Conservation (phyloP, 2,113 vertebrate species). For the Machaerirhynchus nigripectus region DNA sequence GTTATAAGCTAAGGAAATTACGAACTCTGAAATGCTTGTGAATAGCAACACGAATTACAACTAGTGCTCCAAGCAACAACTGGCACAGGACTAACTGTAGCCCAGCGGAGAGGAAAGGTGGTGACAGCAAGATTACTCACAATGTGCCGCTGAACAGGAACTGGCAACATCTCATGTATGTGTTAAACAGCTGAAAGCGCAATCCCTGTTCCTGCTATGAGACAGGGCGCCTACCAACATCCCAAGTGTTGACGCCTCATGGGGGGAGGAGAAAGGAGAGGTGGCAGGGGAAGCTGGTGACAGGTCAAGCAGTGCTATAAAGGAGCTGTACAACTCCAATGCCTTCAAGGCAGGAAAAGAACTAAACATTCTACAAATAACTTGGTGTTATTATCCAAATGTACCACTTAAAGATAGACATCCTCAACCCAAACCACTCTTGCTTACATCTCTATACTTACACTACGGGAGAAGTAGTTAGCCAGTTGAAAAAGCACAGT, state of each 20-base stretch:
- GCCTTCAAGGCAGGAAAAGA: not conserved
- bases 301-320: not conserved
- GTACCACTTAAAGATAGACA: not conserved
- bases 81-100: not conserved
- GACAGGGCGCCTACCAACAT: not conserved
- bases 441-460: not conserved
- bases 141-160: not conserved
- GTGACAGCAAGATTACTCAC: not conserved
- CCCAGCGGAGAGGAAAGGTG: accelerated
- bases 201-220: not conserved
- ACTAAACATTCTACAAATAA: not conserved
- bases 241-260: not conserved
- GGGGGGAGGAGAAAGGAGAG: not conserved
- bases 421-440: not conserved
- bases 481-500: not conserved
- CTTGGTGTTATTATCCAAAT: not conserved
- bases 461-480: not conserved
- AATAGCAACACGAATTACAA: not conserved
- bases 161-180: accelerated
- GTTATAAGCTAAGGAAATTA: not conserved
- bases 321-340: not conserved
- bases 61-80: not conserved
- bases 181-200: not conserved
- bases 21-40: not conserved
- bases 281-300: not conserved